Percentiles rank a stretch among this genome's conserved stretches.
Conservation (phyloP, 2,888 invertebrate genomes). For the Drosophila atripex region DNA sequence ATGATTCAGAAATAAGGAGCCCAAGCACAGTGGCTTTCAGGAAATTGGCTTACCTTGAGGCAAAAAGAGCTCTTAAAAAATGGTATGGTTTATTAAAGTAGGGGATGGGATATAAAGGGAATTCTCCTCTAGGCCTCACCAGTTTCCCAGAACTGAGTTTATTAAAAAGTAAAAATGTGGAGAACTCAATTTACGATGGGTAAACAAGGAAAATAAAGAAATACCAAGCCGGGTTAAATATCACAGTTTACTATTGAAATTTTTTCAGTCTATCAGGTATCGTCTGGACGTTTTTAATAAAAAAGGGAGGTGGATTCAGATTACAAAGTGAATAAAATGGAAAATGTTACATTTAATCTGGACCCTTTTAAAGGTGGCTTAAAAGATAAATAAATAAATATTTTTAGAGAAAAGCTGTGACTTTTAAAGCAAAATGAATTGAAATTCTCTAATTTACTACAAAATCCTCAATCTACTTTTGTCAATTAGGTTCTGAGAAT, state of each 20-base stretch:
- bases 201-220: neutral
- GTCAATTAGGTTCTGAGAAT: neutral
- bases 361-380: too few species aligned
- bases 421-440: too few species aligned
- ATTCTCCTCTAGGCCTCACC: neutral
- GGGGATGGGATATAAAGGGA: neutral
- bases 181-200: neutral
- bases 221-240: neutral
- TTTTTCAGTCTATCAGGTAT: neutral
- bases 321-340: neutral
- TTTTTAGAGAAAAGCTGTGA: too few species aligned
- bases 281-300: neutral
- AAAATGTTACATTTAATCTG: neutral
- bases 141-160: conserved; percentile 2
- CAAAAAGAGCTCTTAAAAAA: conserved; percentile 8
- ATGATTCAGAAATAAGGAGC: conserved; percentile 6
- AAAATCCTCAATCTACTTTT: neutral
- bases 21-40: conserved; percentile 20
- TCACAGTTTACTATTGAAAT: neutral
- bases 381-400: too few species aligned
- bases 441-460: too few species aligned
- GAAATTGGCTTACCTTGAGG: conserved; percentile 9
- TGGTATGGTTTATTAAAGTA: neutral
- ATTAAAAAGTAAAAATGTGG: conserved; percentile 7
- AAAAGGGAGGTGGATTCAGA: neutral